phyloP scores from a whole-genome alignment of 1,140 invertebrate species.

The Calliphora vicina region DNA sequence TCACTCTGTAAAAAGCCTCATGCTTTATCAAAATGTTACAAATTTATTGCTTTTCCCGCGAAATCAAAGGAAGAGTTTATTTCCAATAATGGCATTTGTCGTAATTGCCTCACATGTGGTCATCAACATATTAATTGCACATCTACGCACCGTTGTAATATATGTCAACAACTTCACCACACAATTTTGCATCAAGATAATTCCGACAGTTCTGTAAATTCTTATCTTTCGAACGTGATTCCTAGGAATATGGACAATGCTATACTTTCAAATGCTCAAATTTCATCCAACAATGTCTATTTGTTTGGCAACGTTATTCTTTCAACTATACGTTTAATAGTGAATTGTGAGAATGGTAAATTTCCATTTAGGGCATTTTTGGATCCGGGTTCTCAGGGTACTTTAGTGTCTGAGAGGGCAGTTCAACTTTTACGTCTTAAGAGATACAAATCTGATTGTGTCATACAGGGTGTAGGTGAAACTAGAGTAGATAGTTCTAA shows the following conservation, averaged over 20 bases:
- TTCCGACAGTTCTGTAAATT: too few relatives aligned
- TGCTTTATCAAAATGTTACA: constrained; percentile 15
- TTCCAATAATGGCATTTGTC: constrained; percentile 10
- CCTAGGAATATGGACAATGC: neutral
- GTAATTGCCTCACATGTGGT: constrained; percentile 5
- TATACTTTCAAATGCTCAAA: neutral
- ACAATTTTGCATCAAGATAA: constrained; percentile 11
- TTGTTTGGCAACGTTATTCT: constrained; percentile 4
- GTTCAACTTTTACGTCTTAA: constrained; percentile 6
- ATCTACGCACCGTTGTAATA: neutral
- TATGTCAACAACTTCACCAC: constrained; percentile 15
- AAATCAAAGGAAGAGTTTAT: constrained; percentile 13
- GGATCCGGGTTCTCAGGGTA: constrained; percentile 28
- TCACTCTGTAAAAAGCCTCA: constrained; percentile 26
- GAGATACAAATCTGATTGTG: neutral
- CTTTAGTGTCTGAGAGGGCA: constrained; percentile 9
- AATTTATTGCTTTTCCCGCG: neutral
- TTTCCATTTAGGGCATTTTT: constrained; percentile 9
- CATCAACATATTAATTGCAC: constrained; percentile 14
- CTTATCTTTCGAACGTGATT: neutral
- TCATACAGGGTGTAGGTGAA: neutral
- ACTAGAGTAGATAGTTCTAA: neutral
- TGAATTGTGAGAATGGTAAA: neutral
- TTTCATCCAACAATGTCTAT: neutral
- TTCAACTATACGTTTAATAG: constrained; percentile 23